phyloP scores from a whole-genome alignment of 2,797 vertebrate species.

The Tenualosa ilisha region DNA sequence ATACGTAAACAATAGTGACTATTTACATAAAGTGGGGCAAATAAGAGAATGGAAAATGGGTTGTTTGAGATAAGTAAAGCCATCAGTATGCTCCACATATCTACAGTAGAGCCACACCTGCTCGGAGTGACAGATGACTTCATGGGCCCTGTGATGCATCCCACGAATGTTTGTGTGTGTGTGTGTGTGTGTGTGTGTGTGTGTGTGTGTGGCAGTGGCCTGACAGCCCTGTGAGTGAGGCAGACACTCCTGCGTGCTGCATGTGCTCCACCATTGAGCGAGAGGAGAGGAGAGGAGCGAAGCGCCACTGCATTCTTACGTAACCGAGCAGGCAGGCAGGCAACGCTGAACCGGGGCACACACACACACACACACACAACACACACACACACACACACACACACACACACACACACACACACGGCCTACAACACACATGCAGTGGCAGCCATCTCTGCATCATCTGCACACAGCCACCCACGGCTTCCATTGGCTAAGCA shows the following conservation, averaged over 20 bases:
- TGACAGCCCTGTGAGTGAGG: background rate
- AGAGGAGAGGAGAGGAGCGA: background rate
- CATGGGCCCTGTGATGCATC: background rate
- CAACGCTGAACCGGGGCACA: background rate
- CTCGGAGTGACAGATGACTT: background rate
- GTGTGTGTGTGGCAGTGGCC: background rate
- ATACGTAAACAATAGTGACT: background rate
- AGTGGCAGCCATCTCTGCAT: background rate
- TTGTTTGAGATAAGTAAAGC: background rate
- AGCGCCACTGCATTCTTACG: constrained; percentile 9
- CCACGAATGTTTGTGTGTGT: background rate
- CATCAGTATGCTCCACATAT: background rate
- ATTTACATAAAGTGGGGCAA: background rate
- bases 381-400: background rate
- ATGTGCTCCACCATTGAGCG: background rate
- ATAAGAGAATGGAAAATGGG: background rate
- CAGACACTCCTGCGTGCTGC: background rate
- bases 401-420: too few species aligned
- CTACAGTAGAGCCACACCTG: background rate
- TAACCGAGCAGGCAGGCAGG: background rate
- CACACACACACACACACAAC: background rate
- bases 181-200: background rate
- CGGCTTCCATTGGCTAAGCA: background rate
- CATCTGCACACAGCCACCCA: background rate
- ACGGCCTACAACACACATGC: background rate